phyloP scores from a whole-genome alignment of 2,113 vertebrate genomes.

The Furnarius figulus region DNA sequence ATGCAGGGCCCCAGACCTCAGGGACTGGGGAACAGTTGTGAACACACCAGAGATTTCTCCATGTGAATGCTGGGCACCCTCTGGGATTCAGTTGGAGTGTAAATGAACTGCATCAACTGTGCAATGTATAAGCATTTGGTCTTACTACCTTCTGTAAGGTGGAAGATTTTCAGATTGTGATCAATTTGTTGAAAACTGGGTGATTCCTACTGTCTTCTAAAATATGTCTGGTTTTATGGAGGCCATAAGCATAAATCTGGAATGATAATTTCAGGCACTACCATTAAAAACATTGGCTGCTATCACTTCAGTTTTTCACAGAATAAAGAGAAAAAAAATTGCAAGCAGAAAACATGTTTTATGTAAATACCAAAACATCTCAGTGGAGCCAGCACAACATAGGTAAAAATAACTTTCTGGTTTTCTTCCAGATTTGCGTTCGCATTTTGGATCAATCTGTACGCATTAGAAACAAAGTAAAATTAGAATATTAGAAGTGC shows the following conservation, averaged over 20 bases:
- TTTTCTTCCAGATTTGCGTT: neutral
- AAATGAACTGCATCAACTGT: neutral
- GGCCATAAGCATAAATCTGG: neutral
- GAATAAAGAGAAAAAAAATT: neutral
- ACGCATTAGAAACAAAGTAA: neutral
- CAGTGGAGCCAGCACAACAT: neutral
- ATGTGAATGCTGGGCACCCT: neutral
- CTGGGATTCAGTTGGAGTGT: fast-evolving
- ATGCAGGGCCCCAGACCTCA: neutral
- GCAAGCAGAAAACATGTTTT: conserved; percentile 1
- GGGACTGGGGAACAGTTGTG: neutral
- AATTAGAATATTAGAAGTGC: neutral
- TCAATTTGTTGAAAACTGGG: neutral
- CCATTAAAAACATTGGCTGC: neutral
- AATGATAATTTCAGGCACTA: neutral
- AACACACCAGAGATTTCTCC: neutral
- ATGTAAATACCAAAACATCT: conserved; percentile 20
- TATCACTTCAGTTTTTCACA: neutral
- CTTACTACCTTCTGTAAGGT: neutral
- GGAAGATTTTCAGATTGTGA: neutral
- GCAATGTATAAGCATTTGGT: neutral
- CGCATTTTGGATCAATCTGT: neutral
- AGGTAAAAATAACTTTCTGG: conserved; percentile 30
- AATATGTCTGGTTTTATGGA: neutral
- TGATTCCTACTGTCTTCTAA: neutral